These are phyloP conservation scores for Salvelinus fontinalis DNA, from an alignment of 2,113 vertebrate species.

Conservation along the genomic window DNA sequence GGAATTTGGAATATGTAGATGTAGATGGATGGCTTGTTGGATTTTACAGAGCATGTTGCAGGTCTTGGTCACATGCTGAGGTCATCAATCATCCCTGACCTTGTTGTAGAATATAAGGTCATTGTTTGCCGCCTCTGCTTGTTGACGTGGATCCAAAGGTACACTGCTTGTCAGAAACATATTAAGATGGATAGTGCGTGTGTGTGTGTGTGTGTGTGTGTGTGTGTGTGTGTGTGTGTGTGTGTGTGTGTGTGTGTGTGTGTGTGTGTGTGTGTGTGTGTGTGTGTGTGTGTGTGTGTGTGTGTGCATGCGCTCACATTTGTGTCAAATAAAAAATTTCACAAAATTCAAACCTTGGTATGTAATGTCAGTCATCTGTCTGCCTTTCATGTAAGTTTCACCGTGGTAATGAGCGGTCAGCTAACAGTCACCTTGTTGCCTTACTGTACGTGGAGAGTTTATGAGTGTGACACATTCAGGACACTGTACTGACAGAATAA, in stretches of 20 bases:
- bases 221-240: neutral
- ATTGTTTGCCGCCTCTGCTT: conserved; percentile 36
- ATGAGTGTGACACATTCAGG: too few species aligned
- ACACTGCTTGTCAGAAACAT: conserved; percentile 7
- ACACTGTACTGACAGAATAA: too few species aligned
- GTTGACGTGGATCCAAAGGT: conserved; percentile 23
- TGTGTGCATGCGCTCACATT: neutral
- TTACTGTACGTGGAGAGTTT: too few species aligned
- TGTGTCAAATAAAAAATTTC: neutral
- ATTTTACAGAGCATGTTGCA: neutral
- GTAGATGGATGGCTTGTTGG: neutral
- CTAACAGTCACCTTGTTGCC: too few species aligned
- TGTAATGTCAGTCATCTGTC: too few species aligned
- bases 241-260: neutral
- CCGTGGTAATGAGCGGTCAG: too few species aligned
- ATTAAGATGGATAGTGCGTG: conserved; percentile 27
- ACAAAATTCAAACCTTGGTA: neutral
- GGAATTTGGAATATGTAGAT: neutral
- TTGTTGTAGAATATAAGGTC: conserved; percentile 27
- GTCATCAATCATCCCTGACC: conserved; percentile 10
- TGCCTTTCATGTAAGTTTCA: too few species aligned
- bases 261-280: neutral
- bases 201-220: neutral
- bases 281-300: neutral
- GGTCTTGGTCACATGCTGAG: neutral